A percentile compares a stretch with the other conserved stretches of the same genome.
phyloP scores from a whole-genome alignment of 2,797 vertebrate genomes.

The Onychomys leucogaster region DNA sequence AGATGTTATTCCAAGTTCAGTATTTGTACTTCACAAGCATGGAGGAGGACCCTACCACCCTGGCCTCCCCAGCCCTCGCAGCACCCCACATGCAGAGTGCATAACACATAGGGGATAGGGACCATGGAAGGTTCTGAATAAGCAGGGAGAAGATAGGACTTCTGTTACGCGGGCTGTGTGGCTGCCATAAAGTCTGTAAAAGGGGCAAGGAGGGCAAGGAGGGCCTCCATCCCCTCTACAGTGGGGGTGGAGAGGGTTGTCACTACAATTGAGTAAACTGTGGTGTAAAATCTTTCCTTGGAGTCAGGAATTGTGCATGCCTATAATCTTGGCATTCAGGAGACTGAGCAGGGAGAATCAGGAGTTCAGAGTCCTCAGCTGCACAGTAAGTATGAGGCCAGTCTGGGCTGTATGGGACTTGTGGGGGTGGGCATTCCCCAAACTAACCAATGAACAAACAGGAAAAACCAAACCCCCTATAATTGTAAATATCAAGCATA shows the following conservation, averaged over 20 bases:
- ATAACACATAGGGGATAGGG: neutral
- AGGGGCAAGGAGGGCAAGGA: neutral
- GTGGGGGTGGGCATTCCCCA: neutral
- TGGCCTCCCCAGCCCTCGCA: neutral
- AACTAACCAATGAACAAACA: neutral
- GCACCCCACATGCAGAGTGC: neutral
- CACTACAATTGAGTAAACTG: neutral
- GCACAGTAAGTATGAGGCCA: neutral
- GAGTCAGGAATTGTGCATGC: neutral
- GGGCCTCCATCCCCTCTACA: too few species aligned
- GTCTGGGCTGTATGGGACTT: neutral
- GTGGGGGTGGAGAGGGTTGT: neutral
- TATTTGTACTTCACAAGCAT: neutral
- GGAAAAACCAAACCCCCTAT: neutral
- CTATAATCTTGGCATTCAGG: neutral
- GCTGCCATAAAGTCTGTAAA: neutral
- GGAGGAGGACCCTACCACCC: neutral
- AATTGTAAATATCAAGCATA: neutral
- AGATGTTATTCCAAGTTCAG: neutral
- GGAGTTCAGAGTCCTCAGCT: neutral
- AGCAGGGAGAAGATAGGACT: neutral
- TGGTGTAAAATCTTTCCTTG: neutral
- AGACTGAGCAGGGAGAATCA: neutral
- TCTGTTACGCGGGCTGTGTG: neutral
- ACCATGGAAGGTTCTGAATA: neutral